phyloP scores from a whole-genome alignment of 2,888 invertebrate genomes.

The Taphrorychus bicolor region DNA sequence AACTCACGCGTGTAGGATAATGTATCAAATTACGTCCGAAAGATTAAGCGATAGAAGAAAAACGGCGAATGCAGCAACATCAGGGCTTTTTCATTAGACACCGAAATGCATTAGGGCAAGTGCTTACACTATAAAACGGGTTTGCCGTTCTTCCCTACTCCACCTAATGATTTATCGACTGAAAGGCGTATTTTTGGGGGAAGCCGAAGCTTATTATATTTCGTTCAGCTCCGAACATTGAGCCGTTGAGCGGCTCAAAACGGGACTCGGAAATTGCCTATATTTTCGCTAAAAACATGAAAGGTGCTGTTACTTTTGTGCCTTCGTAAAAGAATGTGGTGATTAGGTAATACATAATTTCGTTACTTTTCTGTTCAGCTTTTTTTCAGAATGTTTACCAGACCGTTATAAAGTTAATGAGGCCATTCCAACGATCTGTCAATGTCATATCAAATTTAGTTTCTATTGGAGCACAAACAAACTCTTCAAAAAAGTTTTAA shows the following conservation, averaged over 20 bases:
- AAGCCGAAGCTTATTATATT: slow-evolving; percentile 36
- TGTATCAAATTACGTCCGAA: slow-evolving; percentile 6
- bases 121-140: slow-evolving; percentile 33
- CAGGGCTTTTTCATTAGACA: slow-evolving; percentile 30
- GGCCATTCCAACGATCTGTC: too few relatives aligned
- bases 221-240: slow-evolving; percentile 24
- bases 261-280: slow-evolving; percentile 26
- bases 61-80: background rate
- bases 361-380: too few relatives aligned
- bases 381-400: too few relatives aligned
- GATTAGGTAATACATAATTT: too few relatives aligned
- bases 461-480: too few relatives aligned
- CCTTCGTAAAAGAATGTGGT: background rate
- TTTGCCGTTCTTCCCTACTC: slow-evolving; percentile 27
- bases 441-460: too few relatives aligned
- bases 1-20: background rate
- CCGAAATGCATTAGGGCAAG: slow-evolving; percentile 37
- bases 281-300: slow-evolving; percentile 17
- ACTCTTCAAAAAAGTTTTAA: too few relatives aligned
- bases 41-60: slow-evolving; percentile 16
- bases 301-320: background rate
- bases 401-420: too few relatives aligned
- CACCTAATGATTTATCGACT: slow-evolving; percentile 39
- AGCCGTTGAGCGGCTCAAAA: slow-evolving; percentile 19
- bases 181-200: slow-evolving; percentile 34